Percentiles rank a stretch among this genome's conserved stretches.
These are phyloP conservation scores for Drosophila diplacantha DNA, from an alignment of 2,888 invertebrate genomes.

Conservation along the genomic window DNA sequence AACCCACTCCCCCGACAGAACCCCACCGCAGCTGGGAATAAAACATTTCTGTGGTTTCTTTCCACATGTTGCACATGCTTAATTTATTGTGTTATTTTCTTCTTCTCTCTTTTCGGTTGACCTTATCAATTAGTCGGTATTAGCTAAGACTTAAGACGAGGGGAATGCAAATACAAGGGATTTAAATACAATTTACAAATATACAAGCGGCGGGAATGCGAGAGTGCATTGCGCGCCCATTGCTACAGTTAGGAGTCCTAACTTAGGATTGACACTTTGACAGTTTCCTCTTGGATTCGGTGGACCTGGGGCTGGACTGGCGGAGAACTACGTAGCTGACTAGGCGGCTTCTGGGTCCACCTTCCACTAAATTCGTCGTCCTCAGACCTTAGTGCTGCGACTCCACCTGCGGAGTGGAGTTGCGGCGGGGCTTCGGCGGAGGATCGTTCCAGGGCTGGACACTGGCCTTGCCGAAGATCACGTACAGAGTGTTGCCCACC, in stretches of 20 bases:
- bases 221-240: conserved; percentile 48
- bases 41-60: conserved; percentile 24
- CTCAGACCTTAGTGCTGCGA: conserved; percentile 66
- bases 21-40: conserved; percentile 11
- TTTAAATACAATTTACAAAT: conserved; percentile 46
- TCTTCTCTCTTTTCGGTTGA: conserved; percentile 26
- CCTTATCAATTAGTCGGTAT: conserved; percentile 39
- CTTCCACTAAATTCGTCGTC: conserved; percentile 19
- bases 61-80: conserved; percentile 20
- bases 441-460: conserved; percentile 86
- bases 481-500: conserved; percentile 83
- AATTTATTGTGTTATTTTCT: conserved; percentile 16
- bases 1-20: neutral
- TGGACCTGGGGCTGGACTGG: conserved; percentile 14
- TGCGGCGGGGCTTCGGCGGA: conserved; percentile 57
- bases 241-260: conserved; percentile 25
- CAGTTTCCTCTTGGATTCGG: conserved; percentile 2
- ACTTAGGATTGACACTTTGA: conserved; percentile 31
- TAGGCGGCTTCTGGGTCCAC: conserved; percentile 50
- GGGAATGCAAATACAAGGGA: conserved; percentile 48
- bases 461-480: conserved; percentile 83
- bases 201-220: conserved; percentile 41
- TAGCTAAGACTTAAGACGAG: conserved; percentile 31
- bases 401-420: conserved; percentile 68
- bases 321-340: conserved; percentile 56